Conservation (phyloP, 2,113 vertebrate genomes). For the Chaetops frenatus region DNA sequence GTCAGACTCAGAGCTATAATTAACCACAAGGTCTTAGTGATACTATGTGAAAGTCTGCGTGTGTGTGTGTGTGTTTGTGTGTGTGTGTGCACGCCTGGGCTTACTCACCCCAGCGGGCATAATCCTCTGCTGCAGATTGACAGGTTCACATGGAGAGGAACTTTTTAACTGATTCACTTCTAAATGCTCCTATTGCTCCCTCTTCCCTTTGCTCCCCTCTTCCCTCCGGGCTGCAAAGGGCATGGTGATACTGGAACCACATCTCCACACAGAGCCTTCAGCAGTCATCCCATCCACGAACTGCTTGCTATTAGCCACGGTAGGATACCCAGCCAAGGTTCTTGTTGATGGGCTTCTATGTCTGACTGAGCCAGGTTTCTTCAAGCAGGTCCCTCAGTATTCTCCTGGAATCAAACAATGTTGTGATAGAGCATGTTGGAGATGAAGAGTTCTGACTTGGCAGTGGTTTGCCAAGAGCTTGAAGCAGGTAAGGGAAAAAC, state of each 20-base stretch:
- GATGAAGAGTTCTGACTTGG: not conserved
- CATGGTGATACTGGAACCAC: fast-evolving
- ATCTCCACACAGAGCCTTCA: fast-evolving
- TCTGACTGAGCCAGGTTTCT: not conserved
- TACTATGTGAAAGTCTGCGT: conserved; percentile 65
- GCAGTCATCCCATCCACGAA: not conserved
- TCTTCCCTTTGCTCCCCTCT: not conserved
- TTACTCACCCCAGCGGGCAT: conserved; percentile 73
- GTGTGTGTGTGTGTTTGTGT: not conserved
- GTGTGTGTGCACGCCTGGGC: not conserved
- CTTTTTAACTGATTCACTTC: conserved; percentile 59
- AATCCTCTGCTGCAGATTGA: conserved; percentile 70
- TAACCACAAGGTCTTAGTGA: conserved; percentile 81
- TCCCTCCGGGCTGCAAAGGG: not conserved
- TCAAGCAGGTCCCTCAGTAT: not conserved
- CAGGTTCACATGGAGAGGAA: conserved; percentile 74
- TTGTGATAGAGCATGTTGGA: fast-evolving
- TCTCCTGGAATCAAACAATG: not conserved
- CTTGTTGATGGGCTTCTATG: not conserved
- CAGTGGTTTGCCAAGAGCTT: not conserved
- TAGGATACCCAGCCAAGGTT: not conserved
- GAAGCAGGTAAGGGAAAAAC: not conserved
- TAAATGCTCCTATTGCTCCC: not conserved
- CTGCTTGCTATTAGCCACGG: not conserved
- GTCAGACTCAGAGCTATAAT: conserved; percentile 88